Conservation (phyloP, 2,888 invertebrate species). For the Dromius quadrimaculatus region DNA sequence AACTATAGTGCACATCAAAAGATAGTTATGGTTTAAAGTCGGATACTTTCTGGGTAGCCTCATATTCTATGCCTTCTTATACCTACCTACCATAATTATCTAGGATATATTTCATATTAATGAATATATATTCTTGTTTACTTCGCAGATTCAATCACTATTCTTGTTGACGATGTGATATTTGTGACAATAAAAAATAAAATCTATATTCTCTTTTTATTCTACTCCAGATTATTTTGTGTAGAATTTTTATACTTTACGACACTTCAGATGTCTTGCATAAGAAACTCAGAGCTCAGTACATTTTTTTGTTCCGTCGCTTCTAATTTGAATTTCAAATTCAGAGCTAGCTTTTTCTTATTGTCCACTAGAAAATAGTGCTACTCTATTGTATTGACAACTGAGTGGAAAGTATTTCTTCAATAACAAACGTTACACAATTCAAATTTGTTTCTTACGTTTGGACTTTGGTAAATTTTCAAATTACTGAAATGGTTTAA, state of each 20-base stretch:
- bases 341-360: neutral
- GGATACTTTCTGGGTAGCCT: too few species aligned
- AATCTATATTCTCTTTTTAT: slow-evolving; percentile 6
- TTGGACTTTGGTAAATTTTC: too few species aligned
- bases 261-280: neutral
- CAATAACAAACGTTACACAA: slow-evolving; percentile 5
- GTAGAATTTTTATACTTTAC: slow-evolving; percentile 9
- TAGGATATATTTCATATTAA: too few species aligned
- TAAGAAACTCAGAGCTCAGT: neutral
- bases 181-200: slow-evolving; percentile 19
- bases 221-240: slow-evolving; percentile 18
- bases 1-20: too few species aligned
- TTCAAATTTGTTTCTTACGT: slow-evolving; percentile 2
- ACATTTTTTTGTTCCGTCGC: slow-evolving; percentile 7
- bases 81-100: too few species aligned
- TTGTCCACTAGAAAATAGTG: neutral
- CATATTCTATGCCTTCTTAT: too few species aligned
- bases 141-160: too few species aligned
- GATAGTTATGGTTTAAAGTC: too few species aligned
- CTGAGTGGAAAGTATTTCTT: neutral
- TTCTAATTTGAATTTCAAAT: slow-evolving; percentile 30
- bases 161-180: neutral
- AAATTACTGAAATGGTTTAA: too few species aligned
- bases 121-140: too few species aligned
- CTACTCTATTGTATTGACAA: neutral